A percentile compares a stretch with the other conserved stretches of the same genome.
Conservation (phyloP, 37 sponge, comb jelly and placozoan genomes). For the Diacarnus erythraeanus region DNA sequence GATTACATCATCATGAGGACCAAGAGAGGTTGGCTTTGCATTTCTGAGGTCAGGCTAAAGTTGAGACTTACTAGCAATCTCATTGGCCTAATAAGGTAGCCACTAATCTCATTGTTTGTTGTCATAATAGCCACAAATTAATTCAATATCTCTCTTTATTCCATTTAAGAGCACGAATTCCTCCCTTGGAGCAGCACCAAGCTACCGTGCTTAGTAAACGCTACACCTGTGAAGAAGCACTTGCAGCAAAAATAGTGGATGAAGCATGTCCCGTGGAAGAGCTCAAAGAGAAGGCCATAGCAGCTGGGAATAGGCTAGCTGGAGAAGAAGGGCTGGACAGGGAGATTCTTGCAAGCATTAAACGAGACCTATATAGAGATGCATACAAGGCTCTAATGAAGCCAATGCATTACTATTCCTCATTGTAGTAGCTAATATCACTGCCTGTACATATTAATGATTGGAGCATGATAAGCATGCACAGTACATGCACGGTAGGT, state of each 20-base stretch:
- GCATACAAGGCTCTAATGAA: conserved; percentile 5
- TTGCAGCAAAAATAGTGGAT: conserved; percentile 30
- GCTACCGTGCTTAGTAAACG: conserved; percentile 40
- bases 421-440: too few species aligned
- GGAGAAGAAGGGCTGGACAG: conserved; percentile 39
- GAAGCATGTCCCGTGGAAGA: conserved; percentile 14
- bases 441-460: too few species aligned
- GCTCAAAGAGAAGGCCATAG: conserved; percentile 21
- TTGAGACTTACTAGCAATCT: too few species aligned
- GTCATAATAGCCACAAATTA: not conserved
- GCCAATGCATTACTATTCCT: conserved; percentile 16
- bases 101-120: too few species aligned
- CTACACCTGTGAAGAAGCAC: conserved; percentile 67
- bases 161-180: conserved; percentile 34
- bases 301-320: conserved; percentile 19
- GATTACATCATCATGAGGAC: conserved; percentile 71
- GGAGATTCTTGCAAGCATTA: conserved; percentile 26
- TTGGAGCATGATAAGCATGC: too few species aligned
- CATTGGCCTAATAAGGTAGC: conserved; percentile 54
- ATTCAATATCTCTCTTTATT: too few species aligned
- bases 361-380: conserved; percentile 33
- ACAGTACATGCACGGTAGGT: too few species aligned
- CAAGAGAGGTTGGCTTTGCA: conserved; percentile 70
- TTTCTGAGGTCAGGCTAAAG: conserved; percentile 59
- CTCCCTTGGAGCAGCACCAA: conserved; percentile 20